phyloP scores from a whole-genome alignment of 2,888 invertebrate species.

The Lepidocyrtinus sp. region DNA sequence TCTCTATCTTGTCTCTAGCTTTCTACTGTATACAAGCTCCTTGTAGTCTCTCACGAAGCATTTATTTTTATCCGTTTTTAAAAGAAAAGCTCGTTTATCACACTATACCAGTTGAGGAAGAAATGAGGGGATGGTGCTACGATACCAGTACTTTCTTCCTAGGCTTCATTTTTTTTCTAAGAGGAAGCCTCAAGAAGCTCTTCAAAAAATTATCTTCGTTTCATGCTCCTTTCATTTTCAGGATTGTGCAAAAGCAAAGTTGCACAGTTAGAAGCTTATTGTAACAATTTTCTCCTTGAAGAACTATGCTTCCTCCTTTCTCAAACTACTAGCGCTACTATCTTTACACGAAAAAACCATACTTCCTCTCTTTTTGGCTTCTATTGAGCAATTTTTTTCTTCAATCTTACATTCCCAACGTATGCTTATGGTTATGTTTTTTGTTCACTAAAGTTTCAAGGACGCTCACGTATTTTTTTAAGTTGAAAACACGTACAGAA shows the following conservation, averaged over 20 bases:
- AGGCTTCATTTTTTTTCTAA: not conserved
- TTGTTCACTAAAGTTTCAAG: not conserved
- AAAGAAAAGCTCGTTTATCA: constrained; percentile 39
- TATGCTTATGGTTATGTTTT: no score
- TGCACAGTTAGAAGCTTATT: constrained; percentile 46
- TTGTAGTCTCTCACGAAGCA: constrained; percentile 1
- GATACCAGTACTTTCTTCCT: not conserved
- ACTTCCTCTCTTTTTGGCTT: not conserved
- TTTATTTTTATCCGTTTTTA: constrained; percentile 42
- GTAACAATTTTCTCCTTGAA: constrained; percentile 55
- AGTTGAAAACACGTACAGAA: not conserved
- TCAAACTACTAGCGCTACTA: not conserved
- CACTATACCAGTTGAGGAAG: constrained; percentile 28
- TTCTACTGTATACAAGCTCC: no score
- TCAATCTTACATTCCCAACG: no score
- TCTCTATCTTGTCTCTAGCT: not conserved
- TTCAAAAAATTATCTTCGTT: constrained; percentile 57
- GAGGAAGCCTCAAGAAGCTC: constrained; percentile 43
- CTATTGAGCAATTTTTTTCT: not conserved
- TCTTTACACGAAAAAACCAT: not conserved
- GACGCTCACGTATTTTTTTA: not conserved
- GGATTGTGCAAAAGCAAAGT: constrained; percentile 40
- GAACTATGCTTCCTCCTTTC: constrained; percentile 20
- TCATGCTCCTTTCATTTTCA: constrained; percentile 54
- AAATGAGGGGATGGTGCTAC: no score